Base-by-base conservation (phyloP, 2,888 invertebrate genomes). In the Aphodius sticticus region DNA sequence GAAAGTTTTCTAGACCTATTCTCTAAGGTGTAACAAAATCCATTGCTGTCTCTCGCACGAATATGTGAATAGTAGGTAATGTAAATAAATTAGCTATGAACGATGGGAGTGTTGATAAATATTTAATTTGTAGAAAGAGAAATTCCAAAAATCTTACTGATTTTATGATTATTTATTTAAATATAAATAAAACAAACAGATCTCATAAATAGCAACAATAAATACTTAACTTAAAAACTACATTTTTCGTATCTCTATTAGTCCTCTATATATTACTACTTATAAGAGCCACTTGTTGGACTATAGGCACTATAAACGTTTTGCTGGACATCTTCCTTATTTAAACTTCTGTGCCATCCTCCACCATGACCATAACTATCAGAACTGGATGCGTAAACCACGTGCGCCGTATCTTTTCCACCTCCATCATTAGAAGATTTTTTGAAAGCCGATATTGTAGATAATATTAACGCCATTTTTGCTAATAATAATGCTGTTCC, bases 401-500 rank as follows among this genome's bases (percentile, higher is more conserved):
- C 90, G 82, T 90, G 86, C 16, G 83, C 81, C 78, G 85, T 81
- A 77, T 84, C 84, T 76, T 85, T 70, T 83, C 92, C 77, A 26
- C 91, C 90, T 12, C 88, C 87, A 84, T 89, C 87, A 9, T 90
- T 90, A 70, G 91, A 90, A 81, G 92, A 88, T 83, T 93, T 93
- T 89, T 94, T 94, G 85, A 94, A 87, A 79, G 93, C 92, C 84
- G 93, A 91, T 83, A 94, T 89, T 70, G 92, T 88, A 6, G 93
- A 92, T 38, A 94, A 86, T 77, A 93, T 87, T 26, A 94, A 86
- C 0, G 93, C 93, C 76, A 94, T 91, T 87, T 94, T 94, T 6
- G 94, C 92, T 81, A 94, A 91, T 78, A 94, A 88, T 80, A 94
- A 88, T 4, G 94, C 94, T 7, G 93, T 92, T 71, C 93, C 94